These are phyloP conservation scores for Andrena marginata DNA, from an alignment of 2,888 invertebrate species.

Conservation along the genomic window DNA sequence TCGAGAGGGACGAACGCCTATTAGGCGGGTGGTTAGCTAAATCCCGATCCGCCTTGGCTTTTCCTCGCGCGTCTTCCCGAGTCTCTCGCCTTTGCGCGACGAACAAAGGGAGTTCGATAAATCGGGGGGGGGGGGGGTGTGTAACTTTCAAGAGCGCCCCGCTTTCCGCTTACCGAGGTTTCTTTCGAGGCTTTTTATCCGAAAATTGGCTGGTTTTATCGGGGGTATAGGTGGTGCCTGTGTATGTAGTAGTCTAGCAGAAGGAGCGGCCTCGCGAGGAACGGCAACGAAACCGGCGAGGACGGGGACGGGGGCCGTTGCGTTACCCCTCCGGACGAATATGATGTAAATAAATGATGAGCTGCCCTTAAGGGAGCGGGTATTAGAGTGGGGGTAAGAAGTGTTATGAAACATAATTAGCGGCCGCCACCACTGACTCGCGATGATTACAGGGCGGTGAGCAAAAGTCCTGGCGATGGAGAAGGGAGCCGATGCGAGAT, in stretches of 20 bases:
- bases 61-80: neutral
- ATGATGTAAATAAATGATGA: constrained; percentile 85
- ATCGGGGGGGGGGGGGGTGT: no score
- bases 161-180: no score
- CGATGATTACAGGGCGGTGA: constrained; percentile 85
- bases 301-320: constrained; percentile 43
- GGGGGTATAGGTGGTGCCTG: no score
- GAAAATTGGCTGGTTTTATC: no score
- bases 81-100: neutral
- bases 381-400: constrained; percentile 84
- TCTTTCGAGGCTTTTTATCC: no score
- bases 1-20: constrained; percentile 70
- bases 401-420: constrained; percentile 86
- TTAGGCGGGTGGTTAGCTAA: constrained; percentile 60
- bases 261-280: neutral
- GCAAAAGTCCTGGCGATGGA: constrained; percentile 78
- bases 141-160: no score
- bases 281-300: constrained; percentile 23
- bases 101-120: no score
- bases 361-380: constrained; percentile 84
- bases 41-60: constrained; percentile 39
- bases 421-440: constrained; percentile 85
- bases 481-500: constrained; percentile 77
- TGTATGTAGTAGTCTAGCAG: neutral
- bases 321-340: constrained; percentile 81